Percentiles rank a stretch among this genome's conserved stretches.
Conservation (phyloP, 2,888 invertebrate genomes). For the Athetis lepigone region DNA sequence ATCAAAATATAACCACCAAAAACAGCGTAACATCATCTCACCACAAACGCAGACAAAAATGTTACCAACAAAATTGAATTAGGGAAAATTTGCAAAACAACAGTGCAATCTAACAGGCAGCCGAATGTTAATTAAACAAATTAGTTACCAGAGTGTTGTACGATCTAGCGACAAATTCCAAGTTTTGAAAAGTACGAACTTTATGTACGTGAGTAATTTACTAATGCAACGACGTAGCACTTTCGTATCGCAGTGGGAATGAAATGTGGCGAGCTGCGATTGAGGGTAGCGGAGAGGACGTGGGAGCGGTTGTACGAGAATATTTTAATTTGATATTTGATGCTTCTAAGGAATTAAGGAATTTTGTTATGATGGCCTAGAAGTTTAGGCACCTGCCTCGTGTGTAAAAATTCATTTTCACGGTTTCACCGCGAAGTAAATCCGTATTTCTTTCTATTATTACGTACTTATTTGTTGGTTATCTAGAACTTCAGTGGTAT, state of each 20-base stretch:
- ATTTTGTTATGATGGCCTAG: too few relatives aligned
- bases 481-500: too few relatives aligned
- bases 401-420: too few relatives aligned
- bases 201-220: conserved; percentile 88
- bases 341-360: too few relatives aligned
- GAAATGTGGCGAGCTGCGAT: conserved; percentile 65
- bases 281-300: conserved; percentile 1
- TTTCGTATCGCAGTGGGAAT: conserved; percentile 76
- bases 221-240: conserved; percentile 85
- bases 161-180: conserved; percentile 86
- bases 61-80: conserved; percentile 52
- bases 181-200: conserved; percentile 83
- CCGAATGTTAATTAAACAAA: conserved; percentile 83
- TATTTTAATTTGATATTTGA: too few relatives aligned
- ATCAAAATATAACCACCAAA: not conserved
- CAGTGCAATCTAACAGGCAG: conserved; percentile 52
- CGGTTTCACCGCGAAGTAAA: too few relatives aligned
- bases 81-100: conserved; percentile 59
- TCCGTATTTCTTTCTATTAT: too few relatives aligned
- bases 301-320: conserved; percentile 42
- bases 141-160: conserved; percentile 81
- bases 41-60: conserved; percentile 37
- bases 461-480: too few relatives aligned
- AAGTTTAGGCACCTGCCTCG: too few relatives aligned
- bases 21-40: conserved; percentile 23